phyloP scores from a whole-genome alignment of 2,888 invertebrate genomes.

The Meandrusa payeni region DNA sequence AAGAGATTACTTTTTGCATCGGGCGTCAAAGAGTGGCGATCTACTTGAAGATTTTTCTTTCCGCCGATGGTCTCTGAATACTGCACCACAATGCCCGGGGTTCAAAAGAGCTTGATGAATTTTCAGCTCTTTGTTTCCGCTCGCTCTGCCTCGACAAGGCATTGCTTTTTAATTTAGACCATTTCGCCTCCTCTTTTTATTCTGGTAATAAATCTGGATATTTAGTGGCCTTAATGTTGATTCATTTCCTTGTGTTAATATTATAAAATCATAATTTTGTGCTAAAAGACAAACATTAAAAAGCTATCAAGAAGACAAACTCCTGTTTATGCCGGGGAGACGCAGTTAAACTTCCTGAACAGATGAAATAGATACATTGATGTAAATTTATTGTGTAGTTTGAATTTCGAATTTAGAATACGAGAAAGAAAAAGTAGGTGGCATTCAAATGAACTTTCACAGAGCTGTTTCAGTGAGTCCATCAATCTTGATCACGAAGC shows the following conservation, averaged over 20 bases:
- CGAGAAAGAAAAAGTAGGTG: slow-evolving; percentile 24
- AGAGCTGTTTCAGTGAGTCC: slow-evolving; percentile 33
- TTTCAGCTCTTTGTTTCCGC: slow-evolving; percentile 74
- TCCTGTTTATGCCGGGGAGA: slow-evolving; percentile 28
- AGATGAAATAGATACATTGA: slow-evolving; percentile 28
- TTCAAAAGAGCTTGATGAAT: slow-evolving; percentile 80
- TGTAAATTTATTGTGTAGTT: slow-evolving; percentile 28
- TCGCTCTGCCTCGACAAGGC: slow-evolving; percentile 71
- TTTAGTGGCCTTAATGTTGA: slow-evolving; percentile 41
- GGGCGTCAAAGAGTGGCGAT: slow-evolving; percentile 74
- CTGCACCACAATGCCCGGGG: slow-evolving; percentile 65
- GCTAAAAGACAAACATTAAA: slow-evolving; percentile 29
- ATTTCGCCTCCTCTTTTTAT: slow-evolving; percentile 68
- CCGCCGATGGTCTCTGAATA: slow-evolving; percentile 66
- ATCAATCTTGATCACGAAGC: slow-evolving; percentile 45
- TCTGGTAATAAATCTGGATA: slow-evolving; percentile 68
- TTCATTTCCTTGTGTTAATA: slow-evolving; percentile 33
- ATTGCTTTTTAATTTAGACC: slow-evolving; percentile 78
- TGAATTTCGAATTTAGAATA: slow-evolving; percentile 24
- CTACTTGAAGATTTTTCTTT: slow-evolving; percentile 69
- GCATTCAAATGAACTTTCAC: slow-evolving; percentile 33
- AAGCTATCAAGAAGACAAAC: slow-evolving; percentile 25
- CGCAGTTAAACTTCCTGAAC: slow-evolving; percentile 28
- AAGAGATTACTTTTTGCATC: slow-evolving; percentile 67
- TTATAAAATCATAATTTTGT: slow-evolving; percentile 31